Base-by-base conservation (phyloP, 2,113 vertebrate species). In the Perognathus longimembris region DNA sequence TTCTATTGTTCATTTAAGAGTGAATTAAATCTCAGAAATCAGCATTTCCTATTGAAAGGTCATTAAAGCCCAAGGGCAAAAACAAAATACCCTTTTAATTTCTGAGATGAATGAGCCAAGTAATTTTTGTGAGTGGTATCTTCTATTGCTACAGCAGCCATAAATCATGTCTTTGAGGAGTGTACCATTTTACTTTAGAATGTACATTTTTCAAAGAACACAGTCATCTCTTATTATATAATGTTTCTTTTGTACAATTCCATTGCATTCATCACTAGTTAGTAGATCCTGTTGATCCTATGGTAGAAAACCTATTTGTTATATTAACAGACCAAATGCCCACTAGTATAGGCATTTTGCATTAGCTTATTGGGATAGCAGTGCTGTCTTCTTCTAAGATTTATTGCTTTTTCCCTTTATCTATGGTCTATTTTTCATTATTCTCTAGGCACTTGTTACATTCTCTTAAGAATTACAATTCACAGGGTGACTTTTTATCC, bases 21-120 rank as follows among this genome's bases (percentile, higher is more conserved):
- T 90, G n/a, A 97, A 90, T 92, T 93, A 73, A 92, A 95, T 83
- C 22, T 57, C 36, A 74, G n/a, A 95, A 97, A 94, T 78, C 93
- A 82, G 40, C 14, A 71, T 97, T 96, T 97, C 85, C 66, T 73
- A 22, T 76, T 42, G 91, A 94, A 93, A 92, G 92, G 82, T 42
- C 87, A 79, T 66, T 88, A 94, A 94, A 91, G 81, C 80, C 78
- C 50, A 81, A 88, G 75, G 94, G 84, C 76, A 95, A 89, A 74
- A 80, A 84, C 40, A 91, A 97, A 97, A 95, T 71, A 97, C 96
- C 57, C 81, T 97, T 95, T 98, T 97, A 84, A 79, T 97, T 98
- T 97, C 92, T 78, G 90, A 95, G 96, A 96, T 89, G 95, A 97
- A 97, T 94, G 89, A 96, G 91, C 85, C 94, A 97, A 95, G 85